These are phyloP conservation scores for Papilio aristodemus DNA, from an alignment of 1,140 invertebrate species.

Conservation along the genomic window DNA sequence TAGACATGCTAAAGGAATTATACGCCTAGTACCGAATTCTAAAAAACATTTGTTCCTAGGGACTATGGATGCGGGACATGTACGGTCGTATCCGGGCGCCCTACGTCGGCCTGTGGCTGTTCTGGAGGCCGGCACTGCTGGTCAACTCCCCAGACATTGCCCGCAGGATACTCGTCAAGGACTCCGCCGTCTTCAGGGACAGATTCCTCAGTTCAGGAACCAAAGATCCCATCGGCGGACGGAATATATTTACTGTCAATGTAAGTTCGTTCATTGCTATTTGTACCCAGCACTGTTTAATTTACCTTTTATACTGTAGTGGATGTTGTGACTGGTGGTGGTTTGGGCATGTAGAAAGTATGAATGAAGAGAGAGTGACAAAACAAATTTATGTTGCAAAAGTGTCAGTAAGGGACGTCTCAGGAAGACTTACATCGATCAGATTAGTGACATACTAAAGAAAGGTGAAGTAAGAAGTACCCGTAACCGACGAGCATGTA, in stretches of 20 bases:
- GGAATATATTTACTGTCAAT: constrained; percentile 53
- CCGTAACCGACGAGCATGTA: no score
- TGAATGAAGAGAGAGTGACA: no score
- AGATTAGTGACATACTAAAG: no score
- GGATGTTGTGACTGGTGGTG: no score
- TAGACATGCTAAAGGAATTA: neutral
- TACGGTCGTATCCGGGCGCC: constrained; percentile 43
- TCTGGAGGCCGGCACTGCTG: constrained; percentile 57
- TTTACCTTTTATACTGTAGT: neutral
- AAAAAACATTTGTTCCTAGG: constrained; percentile 40
- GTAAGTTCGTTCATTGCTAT: constrained; percentile 34
- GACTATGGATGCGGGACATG: constrained; percentile 46
- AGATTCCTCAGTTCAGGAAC: constrained; percentile 46
- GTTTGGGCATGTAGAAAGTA: no score
- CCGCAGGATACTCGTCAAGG: constrained; percentile 49
- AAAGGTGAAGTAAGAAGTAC: no score
- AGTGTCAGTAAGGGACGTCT: no score
- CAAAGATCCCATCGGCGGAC: constrained; percentile 48
- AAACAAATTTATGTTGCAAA: no score
- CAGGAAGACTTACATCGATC: no score
- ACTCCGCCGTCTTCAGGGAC: constrained; percentile 52
- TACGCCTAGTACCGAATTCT: neutral
- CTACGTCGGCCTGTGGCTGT: constrained; percentile 58
- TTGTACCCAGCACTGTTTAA: neutral
- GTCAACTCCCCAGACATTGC: constrained; percentile 53